These are phyloP conservation scores for Amia ocellicauda DNA, from an alignment of 2,113 vertebrate genomes.

Conservation along the genomic window DNA sequence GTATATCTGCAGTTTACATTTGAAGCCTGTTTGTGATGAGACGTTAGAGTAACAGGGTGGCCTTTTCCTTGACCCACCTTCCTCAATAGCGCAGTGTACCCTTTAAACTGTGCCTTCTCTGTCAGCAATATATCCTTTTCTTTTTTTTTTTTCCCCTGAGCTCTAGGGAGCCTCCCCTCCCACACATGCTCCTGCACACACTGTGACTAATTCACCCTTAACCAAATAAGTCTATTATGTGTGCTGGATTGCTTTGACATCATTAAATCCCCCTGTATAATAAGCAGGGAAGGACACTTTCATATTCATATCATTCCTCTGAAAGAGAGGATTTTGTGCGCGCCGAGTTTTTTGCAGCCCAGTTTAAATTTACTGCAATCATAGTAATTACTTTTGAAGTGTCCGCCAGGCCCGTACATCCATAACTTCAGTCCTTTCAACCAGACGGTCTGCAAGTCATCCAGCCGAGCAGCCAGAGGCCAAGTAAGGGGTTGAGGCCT, in stretches of 20 bases:
- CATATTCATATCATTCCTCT: slow-evolving; percentile 15
- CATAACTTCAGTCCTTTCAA: background rate
- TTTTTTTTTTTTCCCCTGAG: too few species aligned
- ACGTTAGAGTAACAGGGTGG: too few species aligned
- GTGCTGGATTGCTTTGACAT: slow-evolving; percentile 3
- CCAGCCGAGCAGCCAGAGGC: too few species aligned
- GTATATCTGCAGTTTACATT: too few species aligned
- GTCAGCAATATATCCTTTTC: too few species aligned
- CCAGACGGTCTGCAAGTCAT: background rate
- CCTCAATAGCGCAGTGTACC: too few species aligned
- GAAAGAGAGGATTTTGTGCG: slow-evolving; percentile 4
- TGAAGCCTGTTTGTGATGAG: too few species aligned
- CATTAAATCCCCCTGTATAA: slow-evolving; percentile 6
- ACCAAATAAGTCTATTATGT: slow-evolving; percentile 5
- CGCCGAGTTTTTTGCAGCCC: slow-evolving; percentile 19
- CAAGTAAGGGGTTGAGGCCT: too few species aligned
- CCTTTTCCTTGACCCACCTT: too few species aligned
- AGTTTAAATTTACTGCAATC: slow-evolving; percentile 19
- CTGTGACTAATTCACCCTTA: background rate
- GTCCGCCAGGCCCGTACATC: slow-evolving; percentile 1
- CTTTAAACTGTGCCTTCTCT: too few species aligned
- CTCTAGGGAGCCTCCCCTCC: too few species aligned
- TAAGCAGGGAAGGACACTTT: background rate
- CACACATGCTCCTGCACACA: background rate
- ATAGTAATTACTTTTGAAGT: slow-evolving; percentile 20